A percentile compares a stretch with the other conserved stretches of the same genome.
These are phyloP conservation scores for Lepidurus couesii DNA, from an alignment of 1,140 invertebrate genomes.

Conservation along the genomic window DNA sequence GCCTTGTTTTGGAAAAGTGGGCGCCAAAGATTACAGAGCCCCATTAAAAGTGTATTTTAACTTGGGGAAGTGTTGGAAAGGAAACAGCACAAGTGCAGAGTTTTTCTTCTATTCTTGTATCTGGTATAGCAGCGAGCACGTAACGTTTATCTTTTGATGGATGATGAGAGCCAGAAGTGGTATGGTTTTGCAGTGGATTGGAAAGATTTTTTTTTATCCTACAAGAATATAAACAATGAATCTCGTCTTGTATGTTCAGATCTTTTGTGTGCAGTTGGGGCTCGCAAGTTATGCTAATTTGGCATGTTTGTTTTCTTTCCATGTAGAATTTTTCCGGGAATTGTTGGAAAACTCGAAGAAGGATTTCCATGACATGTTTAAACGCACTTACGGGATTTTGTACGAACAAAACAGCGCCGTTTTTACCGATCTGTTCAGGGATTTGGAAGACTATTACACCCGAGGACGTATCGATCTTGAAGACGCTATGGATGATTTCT, in stretches of 20 bases:
- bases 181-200: background rate
- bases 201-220: too few species aligned
- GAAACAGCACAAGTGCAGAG: background rate
- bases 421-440: slow-evolving; percentile 83
- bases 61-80: background rate
- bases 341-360: slow-evolving; percentile 72
- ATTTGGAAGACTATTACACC: slow-evolving; percentile 83
- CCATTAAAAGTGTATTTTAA: background rate
- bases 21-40: background rate
- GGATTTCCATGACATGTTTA: slow-evolving; percentile 91
- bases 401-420: slow-evolving; percentile 91
- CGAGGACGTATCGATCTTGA: slow-evolving; percentile 73
- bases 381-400: slow-evolving; percentile 85
- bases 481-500: slow-evolving; percentile 85
- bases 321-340: slow-evolving; percentile 75
- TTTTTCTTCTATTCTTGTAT: background rate
- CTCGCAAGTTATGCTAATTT: background rate
- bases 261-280: background rate
- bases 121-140: background rate
- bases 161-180: background rate
- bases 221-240: too few species aligned
- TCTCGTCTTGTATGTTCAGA: background rate
- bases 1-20: background rate
- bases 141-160: background rate
- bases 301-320: background rate